A percentile compares a stretch with the other conserved stretches of the same genome.
Conservation (phyloP, 2,888 invertebrate species). For the Mythimna loreyi region DNA sequence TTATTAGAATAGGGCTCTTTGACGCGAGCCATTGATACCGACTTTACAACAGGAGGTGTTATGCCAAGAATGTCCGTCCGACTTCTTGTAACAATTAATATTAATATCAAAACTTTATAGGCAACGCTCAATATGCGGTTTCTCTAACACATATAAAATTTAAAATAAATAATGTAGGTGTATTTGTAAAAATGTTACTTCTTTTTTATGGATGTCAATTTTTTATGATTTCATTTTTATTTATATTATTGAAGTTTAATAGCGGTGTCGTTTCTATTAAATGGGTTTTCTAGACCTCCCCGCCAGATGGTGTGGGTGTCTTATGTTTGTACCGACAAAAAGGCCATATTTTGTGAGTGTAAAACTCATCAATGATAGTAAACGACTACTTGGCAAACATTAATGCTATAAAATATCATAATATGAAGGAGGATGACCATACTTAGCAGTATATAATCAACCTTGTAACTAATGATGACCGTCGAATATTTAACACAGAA, state of each 20-base stretch:
- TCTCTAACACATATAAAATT: constrained; percentile 17
- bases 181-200: constrained; percentile 31
- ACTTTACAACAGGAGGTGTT: constrained; percentile 40
- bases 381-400: neutral
- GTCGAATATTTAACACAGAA: too few species aligned
- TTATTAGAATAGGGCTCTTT: constrained; percentile 52
- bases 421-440: neutral
- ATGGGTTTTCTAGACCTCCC: constrained; percentile 41
- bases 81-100: constrained; percentile 58
- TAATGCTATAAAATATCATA: neutral
- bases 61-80: constrained; percentile 59
- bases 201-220: constrained; percentile 41
- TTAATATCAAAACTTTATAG: constrained; percentile 46
- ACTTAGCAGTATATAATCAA: neutral
- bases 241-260: constrained; percentile 45
- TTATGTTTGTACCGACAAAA: constrained; percentile 23
- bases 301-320: constrained; percentile 31
- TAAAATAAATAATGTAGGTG: constrained; percentile 34
- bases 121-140: constrained; percentile 21
- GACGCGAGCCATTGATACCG: constrained; percentile 45
- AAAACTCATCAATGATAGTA: constrained; percentile 17
- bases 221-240: constrained; percentile 41
- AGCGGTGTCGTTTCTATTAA: constrained; percentile 31
- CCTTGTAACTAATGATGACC: too few species aligned
- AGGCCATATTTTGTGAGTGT: constrained; percentile 15